These are phyloP conservation scores for Graphium colonna DNA, from an alignment of 2,888 invertebrate genomes.

Conservation along the genomic window DNA sequence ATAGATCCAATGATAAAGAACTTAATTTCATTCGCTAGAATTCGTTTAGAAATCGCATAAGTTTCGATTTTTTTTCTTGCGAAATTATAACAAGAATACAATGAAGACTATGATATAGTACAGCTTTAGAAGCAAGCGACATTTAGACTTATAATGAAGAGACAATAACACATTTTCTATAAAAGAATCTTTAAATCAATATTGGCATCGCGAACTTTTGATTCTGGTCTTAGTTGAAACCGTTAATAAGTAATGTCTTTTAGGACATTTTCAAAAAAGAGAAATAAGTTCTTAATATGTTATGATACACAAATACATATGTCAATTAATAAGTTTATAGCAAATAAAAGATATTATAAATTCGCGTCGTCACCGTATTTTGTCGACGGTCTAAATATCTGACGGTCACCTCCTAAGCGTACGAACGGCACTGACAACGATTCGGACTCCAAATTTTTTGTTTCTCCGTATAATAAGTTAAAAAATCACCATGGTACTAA, in stretches of 20 bases:
- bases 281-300: too few species aligned
- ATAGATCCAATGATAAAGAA: slow-evolving; percentile 4
- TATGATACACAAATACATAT: neutral
- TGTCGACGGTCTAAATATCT: neutral
- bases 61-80: slow-evolving; percentile 18
- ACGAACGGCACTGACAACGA: neutral
- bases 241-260: neutral
- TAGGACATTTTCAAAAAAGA: too few species aligned
- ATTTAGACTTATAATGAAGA: slow-evolving; percentile 35
- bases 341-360: neutral
- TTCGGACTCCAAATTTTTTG: slow-evolving; percentile 10
- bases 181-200: neutral
- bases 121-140: slow-evolving; percentile 41
- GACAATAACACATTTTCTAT: slow-evolving; percentile 24
- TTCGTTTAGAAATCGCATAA: slow-evolving; percentile 30
- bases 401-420: neutral
- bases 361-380: slow-evolving; percentile 1
- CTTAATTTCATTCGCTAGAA: slow-evolving; percentile 7
- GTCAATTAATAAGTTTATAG: slow-evolving; percentile 4
- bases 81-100: slow-evolving; percentile 34
- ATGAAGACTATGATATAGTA: slow-evolving; percentile 35
- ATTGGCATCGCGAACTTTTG: neutral
- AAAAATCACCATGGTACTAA: neutral
- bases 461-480: neutral
- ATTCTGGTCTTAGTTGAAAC: neutral